Conservation (phyloP, 2,113 vertebrate genomes). For the Mellivora capensis region DNA sequence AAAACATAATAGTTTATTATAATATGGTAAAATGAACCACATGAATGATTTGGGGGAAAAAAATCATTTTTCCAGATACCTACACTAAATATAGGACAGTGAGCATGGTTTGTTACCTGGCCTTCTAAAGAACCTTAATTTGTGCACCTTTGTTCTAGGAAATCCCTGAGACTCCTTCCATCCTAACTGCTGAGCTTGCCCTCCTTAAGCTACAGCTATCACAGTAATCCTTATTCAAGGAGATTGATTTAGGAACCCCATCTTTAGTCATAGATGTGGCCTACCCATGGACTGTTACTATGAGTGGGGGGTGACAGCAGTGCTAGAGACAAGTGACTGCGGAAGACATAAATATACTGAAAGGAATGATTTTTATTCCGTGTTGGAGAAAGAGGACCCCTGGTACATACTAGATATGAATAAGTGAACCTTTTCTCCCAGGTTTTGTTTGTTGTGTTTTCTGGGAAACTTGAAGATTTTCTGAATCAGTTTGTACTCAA, state of each 20-base stretch:
- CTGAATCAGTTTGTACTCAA: not conserved
- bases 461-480: not conserved
- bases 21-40: not conserved
- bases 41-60: not conserved
- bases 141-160: accelerated
- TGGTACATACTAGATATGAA: not conserved
- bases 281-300: not conserved
- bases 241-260: not conserved
- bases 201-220: not conserved
- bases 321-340: not conserved
- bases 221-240: not conserved
- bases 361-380: not conserved
- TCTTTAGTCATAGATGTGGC: not conserved
- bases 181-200: not conserved
- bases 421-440: not conserved
- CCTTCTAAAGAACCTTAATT: not conserved
- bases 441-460: not conserved
- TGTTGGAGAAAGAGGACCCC: not conserved
- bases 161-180: not conserved
- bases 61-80: not conserved
- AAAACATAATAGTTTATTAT: not conserved
- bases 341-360: not conserved
- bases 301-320: accelerated
- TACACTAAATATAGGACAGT: not conserved
- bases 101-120: not conserved